Base-by-base conservation (phyloP, 2,888 invertebrate species). In the Silvanus unidentatus region DNA sequence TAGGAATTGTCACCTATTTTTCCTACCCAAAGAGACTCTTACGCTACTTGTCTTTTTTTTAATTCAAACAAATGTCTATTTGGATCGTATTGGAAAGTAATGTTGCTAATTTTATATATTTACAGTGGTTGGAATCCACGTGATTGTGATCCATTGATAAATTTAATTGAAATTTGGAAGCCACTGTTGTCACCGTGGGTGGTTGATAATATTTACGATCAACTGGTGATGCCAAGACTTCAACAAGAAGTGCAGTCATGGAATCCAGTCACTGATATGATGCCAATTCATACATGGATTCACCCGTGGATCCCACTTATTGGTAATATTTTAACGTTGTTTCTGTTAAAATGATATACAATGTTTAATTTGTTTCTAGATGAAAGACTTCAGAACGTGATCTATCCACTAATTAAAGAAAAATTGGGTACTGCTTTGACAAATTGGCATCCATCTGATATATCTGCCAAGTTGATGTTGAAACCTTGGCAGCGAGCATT, bases 281-380 rank as follows among this genome's bases (percentile, higher is more conserved):
- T 94, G 53, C 98, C 98, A 10, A 88, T 99, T 54, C 97, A 99
- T 70, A 81, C 86, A 2, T 99, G 99, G 99, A 84, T 97, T 48
- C 86, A 96, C 69, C 98, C 98, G 0, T 99, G 99, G 99, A 81
- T 95, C 47, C 85, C 86, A 0, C 72, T 91, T 5, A 80, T n/a
- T n/a, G n/a, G n/a, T n/a, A n/a, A n/a, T n/a, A n/a, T n/a, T n/a
- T n/a, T n/a, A n/a, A n/a, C n/a, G n/a, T n/a, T n/a, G n/a, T n/a
- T n/a, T n/a, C n/a, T n/a, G n/a, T n/a, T n/a, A n/a, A n/a, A n/a
- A n/a, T n/a, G n/a, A n/a, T n/a, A n/a, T n/a, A n/a, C n/a, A n/a
- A n/a, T n/a, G n/a, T n/a, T n/a, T n/a, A n/a, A n/a, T n/a, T n/a
- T n/a, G n/a, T n/a, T n/a, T n/a, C n/a, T 96, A 65, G 69, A 72